These are phyloP conservation scores for Ondatra zibethicus DNA, from an alignment of 2,113 vertebrate genomes.

Conservation along the genomic window DNA sequence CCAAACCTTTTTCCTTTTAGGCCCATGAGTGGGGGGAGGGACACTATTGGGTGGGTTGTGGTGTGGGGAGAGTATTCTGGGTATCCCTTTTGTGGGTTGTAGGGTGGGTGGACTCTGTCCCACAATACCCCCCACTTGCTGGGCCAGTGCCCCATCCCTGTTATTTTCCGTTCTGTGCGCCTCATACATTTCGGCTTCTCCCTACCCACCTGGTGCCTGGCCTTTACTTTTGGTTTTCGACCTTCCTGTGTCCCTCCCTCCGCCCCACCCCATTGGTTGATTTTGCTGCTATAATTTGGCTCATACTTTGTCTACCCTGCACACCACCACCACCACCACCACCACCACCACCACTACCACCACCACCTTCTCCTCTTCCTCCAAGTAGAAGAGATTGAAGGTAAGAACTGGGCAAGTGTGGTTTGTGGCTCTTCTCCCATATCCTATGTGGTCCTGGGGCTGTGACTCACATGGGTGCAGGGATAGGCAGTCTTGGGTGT, in stretches of 20 bases:
- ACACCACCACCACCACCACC: constrained; percentile 49
- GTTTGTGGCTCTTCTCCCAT: constrained; percentile 43
- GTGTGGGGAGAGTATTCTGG: constrained; percentile 44
- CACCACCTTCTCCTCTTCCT: constrained; percentile 81
- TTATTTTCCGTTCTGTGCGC: constrained; percentile 80
- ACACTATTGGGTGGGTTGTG: neutral
- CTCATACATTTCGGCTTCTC: constrained; percentile 83
- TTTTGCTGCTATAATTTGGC: constrained; percentile 90
- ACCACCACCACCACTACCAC: constrained; percentile 79
- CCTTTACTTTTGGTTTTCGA: constrained; percentile 84
- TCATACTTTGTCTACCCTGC: constrained; percentile 86
- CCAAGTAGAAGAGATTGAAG: constrained; percentile 95
- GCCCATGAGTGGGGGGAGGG: constrained; percentile 76
- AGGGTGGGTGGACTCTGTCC: constrained; percentile 45
- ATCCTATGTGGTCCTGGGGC: constrained; percentile 48
- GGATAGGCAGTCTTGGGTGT: constrained; percentile 1
- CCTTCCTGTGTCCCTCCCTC: constrained; percentile 85
- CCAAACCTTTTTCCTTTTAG: constrained; percentile 71
- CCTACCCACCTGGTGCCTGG: constrained; percentile 75
- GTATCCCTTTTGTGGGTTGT: constrained; percentile 44
- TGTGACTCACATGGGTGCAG: neutral
- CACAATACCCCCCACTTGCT: constrained; percentile 74
- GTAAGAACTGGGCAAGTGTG: constrained; percentile 84
- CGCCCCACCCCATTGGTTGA: constrained; percentile 85
- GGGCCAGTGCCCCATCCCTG: constrained; percentile 72